Conservation (phyloP, 1,140 invertebrate genomes). For the Sipha flava region DNA sequence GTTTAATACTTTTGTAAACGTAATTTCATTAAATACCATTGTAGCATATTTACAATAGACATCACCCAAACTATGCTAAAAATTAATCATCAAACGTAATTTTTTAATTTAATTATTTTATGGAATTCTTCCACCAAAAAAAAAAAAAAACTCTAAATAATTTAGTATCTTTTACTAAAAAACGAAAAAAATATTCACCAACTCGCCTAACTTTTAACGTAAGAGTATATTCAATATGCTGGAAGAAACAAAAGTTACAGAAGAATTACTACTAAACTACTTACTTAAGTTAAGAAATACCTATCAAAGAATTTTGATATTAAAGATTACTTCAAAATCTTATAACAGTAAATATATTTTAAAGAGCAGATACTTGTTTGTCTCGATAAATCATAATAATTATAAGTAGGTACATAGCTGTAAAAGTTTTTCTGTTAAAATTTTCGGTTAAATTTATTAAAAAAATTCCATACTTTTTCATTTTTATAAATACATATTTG, state of each 20-base stretch:
- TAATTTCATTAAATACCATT: not conserved
- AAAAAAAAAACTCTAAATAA: not conserved
- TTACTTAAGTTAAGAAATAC: too few species aligned
- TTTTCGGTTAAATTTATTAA: too few species aligned
- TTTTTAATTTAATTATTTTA: not conserved
- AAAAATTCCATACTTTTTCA: too few species aligned
- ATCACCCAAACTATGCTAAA: not conserved
- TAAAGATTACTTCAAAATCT: not conserved
- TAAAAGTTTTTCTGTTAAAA: not conserved
- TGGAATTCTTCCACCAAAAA: too few species aligned
- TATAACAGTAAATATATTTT: not conserved
- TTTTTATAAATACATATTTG: too few species aligned
- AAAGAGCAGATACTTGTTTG: not conserved
- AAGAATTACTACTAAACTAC: too few species aligned
- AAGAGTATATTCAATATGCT: not conserved
- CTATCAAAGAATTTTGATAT: not conserved
- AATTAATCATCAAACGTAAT: not conserved
- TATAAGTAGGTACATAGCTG: not conserved
- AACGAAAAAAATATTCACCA: too few species aligned
- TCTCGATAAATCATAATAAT: not conserved
- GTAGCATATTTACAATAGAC: not conserved
- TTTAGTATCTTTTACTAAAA: not conserved
- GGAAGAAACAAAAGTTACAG: too few species aligned
- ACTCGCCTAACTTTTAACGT: not conserved
- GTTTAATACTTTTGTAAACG: not conserved